Conservation (phyloP, 1,140 invertebrate genomes). For the Venustaconcha ellipsiformis region DNA sequence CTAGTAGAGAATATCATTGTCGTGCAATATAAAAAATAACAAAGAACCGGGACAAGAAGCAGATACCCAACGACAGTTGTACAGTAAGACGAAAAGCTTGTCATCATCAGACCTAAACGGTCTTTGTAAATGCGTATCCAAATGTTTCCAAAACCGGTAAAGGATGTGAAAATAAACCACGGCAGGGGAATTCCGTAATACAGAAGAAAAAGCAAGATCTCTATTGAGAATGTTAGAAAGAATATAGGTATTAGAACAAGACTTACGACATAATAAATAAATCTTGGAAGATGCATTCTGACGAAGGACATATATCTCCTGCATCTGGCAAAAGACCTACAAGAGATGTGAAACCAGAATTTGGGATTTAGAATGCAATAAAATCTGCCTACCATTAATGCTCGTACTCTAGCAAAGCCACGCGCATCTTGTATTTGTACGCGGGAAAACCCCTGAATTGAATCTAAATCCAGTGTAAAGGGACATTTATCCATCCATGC, state of each 20-base stretch:
- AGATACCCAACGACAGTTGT: neutral
- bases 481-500: neutral
- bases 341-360: conserved; percentile 1
- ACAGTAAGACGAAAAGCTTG: neutral
- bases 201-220: no score
- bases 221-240: no score
- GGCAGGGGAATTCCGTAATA: conserved; percentile 4
- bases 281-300: no score
- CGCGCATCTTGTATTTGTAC: neutral
- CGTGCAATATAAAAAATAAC: conserved; percentile 4
- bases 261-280: neutral
- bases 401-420: conserved; percentile 4
- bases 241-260: no score
- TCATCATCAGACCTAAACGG: neutral
- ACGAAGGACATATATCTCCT: neutral
- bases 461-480: conserved; percentile 3
- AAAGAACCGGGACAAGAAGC: neutral
- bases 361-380: conserved; percentile 16
- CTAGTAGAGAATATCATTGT: conserved; percentile 17
- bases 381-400: neutral
- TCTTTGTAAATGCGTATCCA: neutral
- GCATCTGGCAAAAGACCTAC: neutral
- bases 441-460: conserved; percentile 1
- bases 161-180: neutral
- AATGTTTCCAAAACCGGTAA: neutral